A percentile compares a stretch with the other conserved stretches of the same genome.
Conservation (phyloP, 2,113 vertebrate species). For the Lamprologus tigripictilis region DNA sequence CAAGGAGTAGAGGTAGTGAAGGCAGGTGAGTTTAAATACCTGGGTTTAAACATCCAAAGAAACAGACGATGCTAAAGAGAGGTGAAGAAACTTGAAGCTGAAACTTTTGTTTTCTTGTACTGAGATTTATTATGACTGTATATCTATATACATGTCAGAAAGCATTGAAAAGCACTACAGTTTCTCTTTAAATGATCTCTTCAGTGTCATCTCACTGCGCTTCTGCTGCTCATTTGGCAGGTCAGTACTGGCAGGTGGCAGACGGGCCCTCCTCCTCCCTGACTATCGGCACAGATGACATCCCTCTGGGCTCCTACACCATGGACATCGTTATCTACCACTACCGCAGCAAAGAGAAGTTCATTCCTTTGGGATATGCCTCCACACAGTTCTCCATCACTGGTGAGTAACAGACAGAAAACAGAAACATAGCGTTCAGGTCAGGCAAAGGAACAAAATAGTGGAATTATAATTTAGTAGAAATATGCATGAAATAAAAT, state of each 20-base stretch:
- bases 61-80: not conserved
- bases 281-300: slow-evolving; percentile 75
- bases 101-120: not conserved
- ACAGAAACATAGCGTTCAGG: not conserved
- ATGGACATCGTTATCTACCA: slow-evolving; percentile 91
- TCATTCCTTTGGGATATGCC: slow-evolving; percentile 81
- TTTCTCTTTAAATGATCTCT: not conserved
- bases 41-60: not conserved
- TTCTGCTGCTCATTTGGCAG: slow-evolving; percentile 51
- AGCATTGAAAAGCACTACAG: not conserved
- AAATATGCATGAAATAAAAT: not conserved
- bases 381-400: slow-evolving; percentile 83
- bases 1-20: not conserved
- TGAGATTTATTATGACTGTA: not conserved
- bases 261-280: slow-evolving; percentile 79
- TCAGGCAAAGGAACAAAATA: not conserved
- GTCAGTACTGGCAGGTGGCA: slow-evolving; percentile 87
- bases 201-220: not conserved
- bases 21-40: not conserved
- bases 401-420: slow-evolving; percentile 45
- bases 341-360: slow-evolving; percentile 79
- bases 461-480: not conserved
- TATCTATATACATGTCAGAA: not conserved
- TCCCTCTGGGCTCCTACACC: slow-evolving; percentile 79
- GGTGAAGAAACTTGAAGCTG: not conserved